Evolutionary conservation across 2,113 vertebrate species (phyloP).

Genomic region (Halcyon senegalensis): DNA sequence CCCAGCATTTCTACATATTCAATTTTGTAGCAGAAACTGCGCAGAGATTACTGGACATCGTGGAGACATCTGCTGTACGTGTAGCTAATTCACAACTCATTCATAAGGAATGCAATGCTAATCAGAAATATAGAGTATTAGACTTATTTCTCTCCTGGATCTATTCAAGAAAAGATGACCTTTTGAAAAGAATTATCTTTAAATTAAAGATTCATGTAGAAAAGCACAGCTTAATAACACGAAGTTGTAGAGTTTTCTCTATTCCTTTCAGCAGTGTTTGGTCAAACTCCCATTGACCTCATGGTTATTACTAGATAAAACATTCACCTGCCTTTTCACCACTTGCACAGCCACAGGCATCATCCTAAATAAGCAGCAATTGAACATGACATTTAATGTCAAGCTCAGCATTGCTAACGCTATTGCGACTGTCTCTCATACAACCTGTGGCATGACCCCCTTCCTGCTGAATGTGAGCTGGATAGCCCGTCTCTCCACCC

Average conservation of each 20-base stretch:
- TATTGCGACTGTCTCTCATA: constrained; percentile 27
- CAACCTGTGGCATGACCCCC: constrained; percentile 3
- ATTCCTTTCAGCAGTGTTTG: constrained; percentile 18
- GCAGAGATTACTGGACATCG: neutral
- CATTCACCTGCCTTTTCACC: constrained; percentile 49
- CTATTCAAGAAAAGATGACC: neutral
- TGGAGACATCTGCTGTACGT: neutral
- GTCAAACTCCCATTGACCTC: constrained; percentile 29
- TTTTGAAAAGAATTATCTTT: neutral
- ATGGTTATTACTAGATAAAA: constrained; percentile 66
- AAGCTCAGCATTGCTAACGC: constrained; percentile 48
- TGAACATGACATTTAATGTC: constrained; percentile 52
- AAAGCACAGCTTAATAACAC: neutral
- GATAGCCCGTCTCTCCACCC: neutral
- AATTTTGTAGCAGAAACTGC: neutral
- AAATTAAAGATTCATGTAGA: neutral
- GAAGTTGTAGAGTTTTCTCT: neutral
- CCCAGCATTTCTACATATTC: neutral
- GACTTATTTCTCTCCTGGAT: neutral
- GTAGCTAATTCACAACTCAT: neutral
- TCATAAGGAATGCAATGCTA: neutral
- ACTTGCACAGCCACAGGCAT: constrained; percentile 34
- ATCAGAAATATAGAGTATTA: neutral
- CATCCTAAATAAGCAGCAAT: constrained; percentile 48
- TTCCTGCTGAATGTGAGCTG: neutral